Percentiles rank a stretch among this genome's conserved stretches.
Conservation (phyloP, 2,113 vertebrate genomes). For the Nipponia nippon region DNA sequence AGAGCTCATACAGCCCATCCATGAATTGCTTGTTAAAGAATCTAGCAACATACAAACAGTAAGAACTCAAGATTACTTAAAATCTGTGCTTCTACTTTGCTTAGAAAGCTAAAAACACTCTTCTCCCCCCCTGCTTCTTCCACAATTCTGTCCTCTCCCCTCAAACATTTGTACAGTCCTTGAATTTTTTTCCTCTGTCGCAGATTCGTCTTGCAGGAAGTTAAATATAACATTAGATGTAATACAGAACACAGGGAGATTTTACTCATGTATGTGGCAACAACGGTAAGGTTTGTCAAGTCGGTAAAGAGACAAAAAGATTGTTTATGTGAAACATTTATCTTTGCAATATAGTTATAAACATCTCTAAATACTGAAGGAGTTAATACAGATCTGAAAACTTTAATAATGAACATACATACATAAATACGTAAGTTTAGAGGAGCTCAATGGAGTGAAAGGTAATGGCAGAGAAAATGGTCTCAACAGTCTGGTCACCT, state of each 20-base stretch:
- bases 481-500: conserved; percentile 45
- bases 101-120: conserved; percentile 45
- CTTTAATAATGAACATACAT: neutral
- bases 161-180: neutral
- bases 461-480: conserved; percentile 36
- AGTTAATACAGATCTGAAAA: neutral
- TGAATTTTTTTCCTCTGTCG: neutral
- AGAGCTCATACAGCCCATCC: conserved; percentile 60
- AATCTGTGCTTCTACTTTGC: neutral
- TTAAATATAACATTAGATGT: neutral
- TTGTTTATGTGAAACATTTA: neutral
- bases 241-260: neutral
- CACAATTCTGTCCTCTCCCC: neutral
- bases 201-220: conserved; percentile 2
- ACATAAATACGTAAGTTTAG: neutral
- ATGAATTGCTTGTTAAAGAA: conserved; percentile 51
- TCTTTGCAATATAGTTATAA: neutral
- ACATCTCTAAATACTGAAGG: neutral
- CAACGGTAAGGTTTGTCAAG: neutral
- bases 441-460: neutral
- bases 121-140: neutral
- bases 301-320: neutral
- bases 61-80: conserved; percentile 48
- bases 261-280: neutral
- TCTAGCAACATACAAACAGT: conserved; percentile 46